Evolutionary conservation across 1,140 invertebrate genomes (phyloP).

Genomic region (Leptonema lineaticorne): DNA sequence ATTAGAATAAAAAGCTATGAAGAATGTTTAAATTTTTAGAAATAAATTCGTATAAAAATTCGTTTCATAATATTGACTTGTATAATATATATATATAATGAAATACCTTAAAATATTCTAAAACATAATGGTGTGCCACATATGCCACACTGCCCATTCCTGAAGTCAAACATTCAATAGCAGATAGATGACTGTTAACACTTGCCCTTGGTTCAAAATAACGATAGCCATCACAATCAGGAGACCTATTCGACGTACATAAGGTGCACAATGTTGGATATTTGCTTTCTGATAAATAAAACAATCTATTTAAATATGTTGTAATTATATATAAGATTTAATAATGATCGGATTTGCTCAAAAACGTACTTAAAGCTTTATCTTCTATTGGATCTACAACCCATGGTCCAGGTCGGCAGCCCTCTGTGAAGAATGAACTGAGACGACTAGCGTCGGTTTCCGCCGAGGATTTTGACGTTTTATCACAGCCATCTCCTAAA

Average conservation of each 20-base stretch:
- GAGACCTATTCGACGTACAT: conserved; percentile 45
- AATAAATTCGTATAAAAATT: too few relatives aligned
- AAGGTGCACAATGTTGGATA: conserved; percentile 48
- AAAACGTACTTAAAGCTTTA: conserved; percentile 59
- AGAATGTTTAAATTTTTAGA: too few relatives aligned
- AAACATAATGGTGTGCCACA: conserved; percentile 58
- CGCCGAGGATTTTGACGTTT: conserved; percentile 48
- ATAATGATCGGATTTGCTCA: neutral
- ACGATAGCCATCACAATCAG: conserved; percentile 42
- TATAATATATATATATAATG: too few relatives aligned
- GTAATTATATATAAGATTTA: neutral
- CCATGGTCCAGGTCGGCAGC: conserved; percentile 70
- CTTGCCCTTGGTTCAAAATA: conserved; percentile 41
- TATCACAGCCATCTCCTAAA: conserved; percentile 39
- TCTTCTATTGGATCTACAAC: conserved; percentile 56
- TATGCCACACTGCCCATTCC: conserved; percentile 64
- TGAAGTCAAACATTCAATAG: conserved; percentile 64
- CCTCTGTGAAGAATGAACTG: conserved; percentile 59
- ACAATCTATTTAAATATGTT: conserved; percentile 3
- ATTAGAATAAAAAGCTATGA: too few relatives aligned
- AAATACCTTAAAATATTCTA: conserved; percentile 57
- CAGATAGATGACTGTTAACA: conserved; percentile 61
- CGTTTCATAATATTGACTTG: too few relatives aligned
- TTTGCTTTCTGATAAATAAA: conserved; percentile 44
- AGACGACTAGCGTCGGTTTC: conserved; percentile 60